Evolutionary conservation across 2,797 vertebrate species (phyloP), one percentile per base, ranked within the genome.

Genomic region (Eptatretus atami): DNA sequence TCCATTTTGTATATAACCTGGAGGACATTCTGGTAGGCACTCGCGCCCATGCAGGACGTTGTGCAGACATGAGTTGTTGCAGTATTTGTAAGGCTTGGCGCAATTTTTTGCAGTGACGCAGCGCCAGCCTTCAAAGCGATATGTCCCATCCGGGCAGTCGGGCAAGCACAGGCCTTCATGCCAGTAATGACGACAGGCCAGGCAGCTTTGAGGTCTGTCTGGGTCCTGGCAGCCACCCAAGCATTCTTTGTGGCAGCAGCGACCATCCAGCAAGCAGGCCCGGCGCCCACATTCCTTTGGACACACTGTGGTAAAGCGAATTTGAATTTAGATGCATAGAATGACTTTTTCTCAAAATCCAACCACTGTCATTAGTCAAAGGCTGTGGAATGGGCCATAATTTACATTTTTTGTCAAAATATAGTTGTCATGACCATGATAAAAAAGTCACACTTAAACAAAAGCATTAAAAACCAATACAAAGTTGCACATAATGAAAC

Each of bases 61-160:
- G n/a, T 61, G 57, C 57, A 25, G 10, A 25, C n/a, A 44, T 3
- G 31, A 44, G 31, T 44, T 44, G 31, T 44, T 44, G 31, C 31
- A 61, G 57, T 61, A 61, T n/a, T 61, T 25, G 57, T 61, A 61
- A 12, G 57, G 57, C 12, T n/a, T 24, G 15, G 15, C 15, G 12
- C 57, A 61, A 24, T n/a, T n/a, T 61, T 61, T 24, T 9, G 57
- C 57, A n/a, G 57, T 61, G 57, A 61, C 57, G 57, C 57, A 61
- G 57, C 57, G 57, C 57, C 57, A 61, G 57, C 57, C 57, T 10
- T 61, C 57, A 24, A n/a, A 61, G 57, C 57, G 57, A 61, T 9
- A 61, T n/a, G 57, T 61, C 15, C 57, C 57, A 9, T 10, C 15
- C 24, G 57, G 57, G 57, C 57, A 61, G 24, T 61, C 57, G 15